Base-by-base conservation (phyloP, 2,113 vertebrate genomes). In the Calyptommatus sinebrachiatus region DNA sequence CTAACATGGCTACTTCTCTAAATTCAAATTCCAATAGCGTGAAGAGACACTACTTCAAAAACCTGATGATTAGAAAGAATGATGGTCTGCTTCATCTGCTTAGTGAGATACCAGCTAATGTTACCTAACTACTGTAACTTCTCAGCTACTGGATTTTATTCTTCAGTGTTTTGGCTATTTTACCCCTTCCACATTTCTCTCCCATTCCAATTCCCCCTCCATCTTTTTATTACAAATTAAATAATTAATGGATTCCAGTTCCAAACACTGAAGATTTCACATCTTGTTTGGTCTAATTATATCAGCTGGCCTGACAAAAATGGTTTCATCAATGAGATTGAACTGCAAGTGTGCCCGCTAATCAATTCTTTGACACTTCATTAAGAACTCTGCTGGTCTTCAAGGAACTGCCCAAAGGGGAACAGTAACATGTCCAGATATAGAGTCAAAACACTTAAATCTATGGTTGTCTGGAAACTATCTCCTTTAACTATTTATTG, bases 341-440 rank as follows among this genome's bases (percentile, higher is more conserved):
- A 85, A 72, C 84, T 89, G 81, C 85, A 89, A 88, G 85, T 90
- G 81, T 68, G 83, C 81, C 73, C 70, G 67, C 89, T 94, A 91
- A 94, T 93, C 93, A 95, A 94, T 94, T 91, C 79, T 90, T 93
- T 92, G 91, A 93, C 87, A 92, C 87, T 94, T 94, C 92, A 92
- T 94, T 91, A 93, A 93, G 88, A 90, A 91, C 84, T 85, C 88
- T 85, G 86, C 80, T 86, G 83, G 79, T 87, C 86, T 91, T 83
- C 82, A 77, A 92, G 89, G 75, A 90, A 91, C 77, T 73, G 35
- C 86, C 85, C 61, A 8, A 41, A 72, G 46, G 66, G n/a, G 76
- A 73, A 79, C 29, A 82, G 69, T 22, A 48, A 76, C 78, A 14
- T 31, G 31, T 73, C 86, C 89, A 61, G 73, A 75, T 45, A 24